Conservation (phyloP, 2,888 invertebrate genomes). For the Scaptomyza cyrtandrae region DNA sequence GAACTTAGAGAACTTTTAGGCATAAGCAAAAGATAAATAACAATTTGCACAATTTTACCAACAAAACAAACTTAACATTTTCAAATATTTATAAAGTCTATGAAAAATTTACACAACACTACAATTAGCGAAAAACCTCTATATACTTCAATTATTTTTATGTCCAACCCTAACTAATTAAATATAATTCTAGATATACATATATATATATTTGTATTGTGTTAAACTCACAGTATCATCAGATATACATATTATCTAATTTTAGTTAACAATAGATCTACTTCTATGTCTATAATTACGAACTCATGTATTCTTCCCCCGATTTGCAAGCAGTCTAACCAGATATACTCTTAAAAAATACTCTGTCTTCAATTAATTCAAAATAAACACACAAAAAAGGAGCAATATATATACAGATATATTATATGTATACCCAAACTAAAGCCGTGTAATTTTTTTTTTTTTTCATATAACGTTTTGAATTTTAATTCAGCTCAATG, state of each 20-base stretch:
- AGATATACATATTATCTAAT: constrained; percentile 4
- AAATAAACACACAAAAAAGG: constrained; percentile 62
- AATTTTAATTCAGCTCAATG: background rate
- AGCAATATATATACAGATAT: constrained; percentile 57
- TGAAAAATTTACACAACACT: constrained; percentile 52
- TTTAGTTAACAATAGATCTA: constrained; percentile 28
- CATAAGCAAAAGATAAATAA: constrained; percentile 55
- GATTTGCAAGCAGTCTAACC: constrained; percentile 67
- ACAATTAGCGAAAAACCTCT: constrained; percentile 49
- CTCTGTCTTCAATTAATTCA: constrained; percentile 68
- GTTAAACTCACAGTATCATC: constrained; percentile 13
- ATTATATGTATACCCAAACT: constrained; percentile 35
- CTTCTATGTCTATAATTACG: constrained; percentile 28
- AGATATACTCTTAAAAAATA: constrained; percentile 58
- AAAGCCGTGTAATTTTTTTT: background rate
- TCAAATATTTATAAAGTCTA: constrained; percentile 64
- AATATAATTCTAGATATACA: constrained; percentile 3
- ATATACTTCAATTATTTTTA: constrained; percentile 35
- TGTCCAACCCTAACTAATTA: constrained; percentile 22
- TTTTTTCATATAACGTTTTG: background rate
- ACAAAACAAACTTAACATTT: constrained; percentile 59
- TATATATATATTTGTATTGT: constrained; percentile 10
- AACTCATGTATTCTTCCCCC: constrained; percentile 52
- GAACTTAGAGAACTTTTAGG: constrained; percentile 48
- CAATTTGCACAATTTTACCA: constrained; percentile 75